These are phyloP conservation scores for Dysmachus trigonus DNA, from an alignment of 2,888 invertebrate genomes.

Conservation along the genomic window DNA sequence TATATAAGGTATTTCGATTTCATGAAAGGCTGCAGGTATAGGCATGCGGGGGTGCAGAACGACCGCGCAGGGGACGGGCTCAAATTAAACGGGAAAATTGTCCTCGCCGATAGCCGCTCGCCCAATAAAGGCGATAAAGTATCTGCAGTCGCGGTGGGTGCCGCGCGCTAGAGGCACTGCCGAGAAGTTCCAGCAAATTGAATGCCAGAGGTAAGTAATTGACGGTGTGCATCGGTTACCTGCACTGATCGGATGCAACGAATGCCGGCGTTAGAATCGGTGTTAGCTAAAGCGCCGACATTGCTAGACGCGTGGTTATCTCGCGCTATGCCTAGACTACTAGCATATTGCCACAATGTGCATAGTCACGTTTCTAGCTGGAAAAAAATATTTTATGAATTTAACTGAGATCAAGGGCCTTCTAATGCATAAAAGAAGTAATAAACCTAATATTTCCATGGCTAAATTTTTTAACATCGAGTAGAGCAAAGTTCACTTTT, in stretches of 20 bases:
- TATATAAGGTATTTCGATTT: background rate
- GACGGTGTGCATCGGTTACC: background rate
- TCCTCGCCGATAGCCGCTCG: background rate
- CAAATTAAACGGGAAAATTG: constrained; percentile 30
- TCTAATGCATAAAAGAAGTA: no score
- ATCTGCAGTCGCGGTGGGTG: background rate
- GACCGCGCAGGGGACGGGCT: background rate
- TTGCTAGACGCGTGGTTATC: background rate
- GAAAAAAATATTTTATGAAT: background rate
- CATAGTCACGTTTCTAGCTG: background rate
- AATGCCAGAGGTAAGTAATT: background rate
- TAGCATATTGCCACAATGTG: background rate
- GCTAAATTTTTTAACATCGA: no score
- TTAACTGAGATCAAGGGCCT: no score
- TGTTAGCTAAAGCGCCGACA: background rate
- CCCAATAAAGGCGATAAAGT: background rate
- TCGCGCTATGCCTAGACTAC: background rate
- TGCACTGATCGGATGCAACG: background rate
- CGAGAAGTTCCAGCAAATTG: background rate
- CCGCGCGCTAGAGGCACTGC: background rate
- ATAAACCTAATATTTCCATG: no score
- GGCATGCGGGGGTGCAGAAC: background rate
- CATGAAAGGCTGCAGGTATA: background rate
- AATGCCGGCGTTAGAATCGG: background rate
- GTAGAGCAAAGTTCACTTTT: no score